These are phyloP conservation scores for Mactromeris polynyma DNA, from an alignment of 2,888 invertebrate genomes.

Conservation along the genomic window DNA sequence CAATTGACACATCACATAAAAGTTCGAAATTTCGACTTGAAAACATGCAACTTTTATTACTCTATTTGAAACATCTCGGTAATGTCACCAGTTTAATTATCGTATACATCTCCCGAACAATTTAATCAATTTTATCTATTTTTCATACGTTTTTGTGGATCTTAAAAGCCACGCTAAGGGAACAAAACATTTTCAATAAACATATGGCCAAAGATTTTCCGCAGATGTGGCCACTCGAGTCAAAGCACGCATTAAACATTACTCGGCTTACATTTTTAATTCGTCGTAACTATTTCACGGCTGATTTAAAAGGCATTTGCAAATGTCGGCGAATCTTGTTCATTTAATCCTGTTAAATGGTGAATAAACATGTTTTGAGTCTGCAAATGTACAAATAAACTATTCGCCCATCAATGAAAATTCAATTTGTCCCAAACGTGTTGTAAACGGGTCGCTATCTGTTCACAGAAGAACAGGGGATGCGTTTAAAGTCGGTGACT, in stretches of 20 bases:
- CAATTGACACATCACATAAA: neutral
- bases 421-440: conserved; percentile 28
- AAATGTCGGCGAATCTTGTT: conserved; percentile 46
- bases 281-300: conserved; percentile 45
- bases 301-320: conserved; percentile 55
- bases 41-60: neutral
- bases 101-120: neutral
- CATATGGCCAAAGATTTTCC: conserved; percentile 33
- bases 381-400: conserved; percentile 57
- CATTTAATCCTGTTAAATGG: conserved; percentile 41
- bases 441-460: neutral
- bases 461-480: neutral
- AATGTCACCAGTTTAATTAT: neutral
- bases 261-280: conserved; percentile 30
- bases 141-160: conserved; percentile 15
- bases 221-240: conserved; percentile 53
- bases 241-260: conserved; percentile 38
- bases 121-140: conserved; percentile 22
- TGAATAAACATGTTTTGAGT: conserved; percentile 45
- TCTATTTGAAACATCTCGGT: neutral
- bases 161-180: neutral
- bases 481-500: too few relatives aligned
- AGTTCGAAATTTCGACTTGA: neutral
- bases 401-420: conserved; percentile 42
- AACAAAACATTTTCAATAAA: conserved; percentile 28